Conservation (phyloP, 2,113 vertebrate genomes). For the Nyctereutes procyonoides region DNA sequence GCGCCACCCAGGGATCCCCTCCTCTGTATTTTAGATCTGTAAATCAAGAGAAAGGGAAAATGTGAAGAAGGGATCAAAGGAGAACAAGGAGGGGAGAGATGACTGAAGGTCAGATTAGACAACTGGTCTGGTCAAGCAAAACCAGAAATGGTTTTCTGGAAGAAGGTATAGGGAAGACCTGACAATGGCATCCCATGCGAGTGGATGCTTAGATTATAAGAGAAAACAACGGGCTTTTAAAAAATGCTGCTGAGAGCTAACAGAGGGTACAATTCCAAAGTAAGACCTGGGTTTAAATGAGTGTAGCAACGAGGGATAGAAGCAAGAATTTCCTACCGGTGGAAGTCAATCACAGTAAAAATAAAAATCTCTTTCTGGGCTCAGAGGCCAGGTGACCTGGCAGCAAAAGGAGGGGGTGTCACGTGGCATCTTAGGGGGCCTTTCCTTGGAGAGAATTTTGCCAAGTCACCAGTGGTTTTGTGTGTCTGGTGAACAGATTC, state of each 20-base stretch:
- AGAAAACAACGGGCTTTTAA: neutral
- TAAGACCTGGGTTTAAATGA: constrained; percentile 38
- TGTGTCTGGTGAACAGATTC: neutral
- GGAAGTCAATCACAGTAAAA: constrained; percentile 5
- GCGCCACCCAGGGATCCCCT: too few species aligned
- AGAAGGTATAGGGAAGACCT: neutral
- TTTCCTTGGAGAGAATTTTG: constrained; percentile 26
- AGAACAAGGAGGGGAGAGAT: neutral
- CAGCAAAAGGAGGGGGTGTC: neutral
- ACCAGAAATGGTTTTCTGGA: constrained; percentile 38
- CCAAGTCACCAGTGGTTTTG: neutral
- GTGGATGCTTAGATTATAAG: constrained; percentile 6
- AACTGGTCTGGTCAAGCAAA: constrained; percentile 33
- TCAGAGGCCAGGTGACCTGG: neutral
- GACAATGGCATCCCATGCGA: neutral
- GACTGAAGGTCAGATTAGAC: neutral
- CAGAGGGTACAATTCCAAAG: constrained; percentile 50
- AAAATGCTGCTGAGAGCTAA: neutral
- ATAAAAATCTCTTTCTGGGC: neutral
- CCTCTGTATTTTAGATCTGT: constrained; percentile 26
- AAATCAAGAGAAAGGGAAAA: constrained; percentile 43
- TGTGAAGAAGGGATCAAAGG: neutral
- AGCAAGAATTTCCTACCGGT: neutral
- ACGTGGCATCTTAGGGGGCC: neutral
- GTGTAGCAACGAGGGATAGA: neutral